Evolutionary conservation across 1,140 invertebrate genomes (phyloP).

Genomic region (Trichonephila clavata): DNA sequence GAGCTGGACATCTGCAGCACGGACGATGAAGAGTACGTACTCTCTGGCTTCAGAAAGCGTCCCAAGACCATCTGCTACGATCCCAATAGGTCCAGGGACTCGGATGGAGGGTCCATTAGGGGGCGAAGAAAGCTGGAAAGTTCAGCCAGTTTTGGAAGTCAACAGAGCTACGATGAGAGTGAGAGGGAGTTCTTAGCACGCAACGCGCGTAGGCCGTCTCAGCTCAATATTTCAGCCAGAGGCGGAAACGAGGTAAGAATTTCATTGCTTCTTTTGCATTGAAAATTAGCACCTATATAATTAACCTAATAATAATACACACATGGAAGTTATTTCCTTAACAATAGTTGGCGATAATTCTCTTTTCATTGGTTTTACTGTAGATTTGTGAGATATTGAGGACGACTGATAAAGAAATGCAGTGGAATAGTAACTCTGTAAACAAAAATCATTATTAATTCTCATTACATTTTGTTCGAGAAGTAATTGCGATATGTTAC

Average conservation of each 20-base stretch:
- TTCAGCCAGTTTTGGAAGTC: conserved; percentile 81
- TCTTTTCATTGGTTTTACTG: no score
- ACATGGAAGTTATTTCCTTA: no score
- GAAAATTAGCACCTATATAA: no score
- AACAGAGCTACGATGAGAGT: conserved; percentile 59
- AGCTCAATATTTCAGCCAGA: conserved; percentile 62
- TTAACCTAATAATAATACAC: no score
- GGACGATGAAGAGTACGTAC: conserved; percentile 85
- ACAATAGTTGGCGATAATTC: no score
- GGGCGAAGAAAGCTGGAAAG: conserved; percentile 78
- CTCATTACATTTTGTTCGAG: no score
- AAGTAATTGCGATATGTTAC: no score
- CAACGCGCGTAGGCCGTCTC: conserved; percentile 71
- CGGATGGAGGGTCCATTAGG: conserved; percentile 84
- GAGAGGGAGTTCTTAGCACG: conserved; percentile 42
- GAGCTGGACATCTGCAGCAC: conserved; percentile 49
- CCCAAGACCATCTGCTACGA: conserved; percentile 85
- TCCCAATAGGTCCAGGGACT: conserved; percentile 82
- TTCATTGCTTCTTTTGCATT: no score
- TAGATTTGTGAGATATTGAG: no score
- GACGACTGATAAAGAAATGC: no score
- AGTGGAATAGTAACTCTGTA: fast-evolving
- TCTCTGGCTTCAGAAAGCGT: conserved; percentile 88
- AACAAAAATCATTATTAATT: no score
- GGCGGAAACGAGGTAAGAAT: conserved; percentile 58